These are phyloP conservation scores for Agriotes lineatus DNA, from an alignment of 2,888 invertebrate genomes.

Conservation along the genomic window DNA sequence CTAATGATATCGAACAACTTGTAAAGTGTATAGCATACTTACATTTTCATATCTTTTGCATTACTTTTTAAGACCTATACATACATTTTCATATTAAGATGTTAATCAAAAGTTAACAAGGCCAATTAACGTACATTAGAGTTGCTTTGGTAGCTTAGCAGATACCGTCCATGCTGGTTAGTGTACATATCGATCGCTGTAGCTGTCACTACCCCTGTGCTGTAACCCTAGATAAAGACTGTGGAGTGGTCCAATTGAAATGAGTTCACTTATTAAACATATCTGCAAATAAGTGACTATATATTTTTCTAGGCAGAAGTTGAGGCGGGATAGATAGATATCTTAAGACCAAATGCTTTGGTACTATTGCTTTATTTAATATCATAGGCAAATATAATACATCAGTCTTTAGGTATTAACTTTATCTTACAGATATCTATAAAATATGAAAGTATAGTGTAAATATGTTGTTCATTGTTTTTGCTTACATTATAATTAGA, in stretches of 20 bases:
- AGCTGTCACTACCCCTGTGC: slow-evolving; percentile 40
- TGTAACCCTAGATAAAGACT: slow-evolving; percentile 60
- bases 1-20: neutral
- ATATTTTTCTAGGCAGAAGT: slow-evolving; percentile 63
- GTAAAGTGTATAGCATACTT: slow-evolving; percentile 23
- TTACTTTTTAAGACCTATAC: slow-evolving; percentile 9
- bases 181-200: slow-evolving; percentile 52
- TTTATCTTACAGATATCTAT: slow-evolving; percentile 26
- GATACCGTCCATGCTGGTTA: slow-evolving; percentile 58
- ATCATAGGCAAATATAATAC: slow-evolving; percentile 17
- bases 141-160: slow-evolving; percentile 55
- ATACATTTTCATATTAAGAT: slow-evolving; percentile 19
- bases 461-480: slow-evolving; percentile 43
- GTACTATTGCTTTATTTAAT: slow-evolving; percentile 65
- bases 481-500: slow-evolving; percentile 19
- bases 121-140: slow-evolving; percentile 32
- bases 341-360: slow-evolving; percentile 62
- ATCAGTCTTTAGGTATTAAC: slow-evolving; percentile 24
- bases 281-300: slow-evolving; percentile 61
- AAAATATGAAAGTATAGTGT: slow-evolving; percentile 26
- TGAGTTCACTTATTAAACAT: slow-evolving; percentile 58
- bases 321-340: slow-evolving; percentile 31
- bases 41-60: slow-evolving; percentile 21
- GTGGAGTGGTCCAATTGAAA: slow-evolving; percentile 64
- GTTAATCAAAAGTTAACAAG: slow-evolving; percentile 32